Conservation (phyloP, 1,140 invertebrate species). For the Branchinecta lindahli region DNA sequence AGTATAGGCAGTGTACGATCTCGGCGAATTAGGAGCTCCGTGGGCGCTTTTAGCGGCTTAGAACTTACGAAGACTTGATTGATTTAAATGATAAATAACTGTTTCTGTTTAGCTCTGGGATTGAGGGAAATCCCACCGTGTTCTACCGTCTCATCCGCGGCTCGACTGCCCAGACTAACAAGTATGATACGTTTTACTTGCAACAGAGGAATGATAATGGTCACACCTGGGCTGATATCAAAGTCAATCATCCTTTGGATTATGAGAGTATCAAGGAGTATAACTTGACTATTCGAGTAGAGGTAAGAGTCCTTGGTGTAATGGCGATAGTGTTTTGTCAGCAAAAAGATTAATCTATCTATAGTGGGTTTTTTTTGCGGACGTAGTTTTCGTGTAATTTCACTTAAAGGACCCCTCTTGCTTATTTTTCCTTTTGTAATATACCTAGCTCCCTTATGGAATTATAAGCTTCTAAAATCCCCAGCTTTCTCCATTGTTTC, state of each 20-base stretch:
- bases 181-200: conserved; percentile 85
- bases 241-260: conserved; percentile 87
- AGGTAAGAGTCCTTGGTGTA: conserved; percentile 43
- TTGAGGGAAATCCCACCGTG: conserved; percentile 85
- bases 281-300: conserved; percentile 84
- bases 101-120: conserved; percentile 62
- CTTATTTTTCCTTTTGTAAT: too few relatives aligned
- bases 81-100: neutral
- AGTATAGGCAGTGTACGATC: too few relatives aligned
- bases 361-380: conserved; percentile 4
- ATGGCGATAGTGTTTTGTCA: conserved; percentile 13
- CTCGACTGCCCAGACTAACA: conserved; percentile 86
- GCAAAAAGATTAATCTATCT: too few relatives aligned
- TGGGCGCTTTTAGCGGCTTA: too few relatives aligned
- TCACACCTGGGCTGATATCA: conserved; percentile 83
- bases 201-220: conserved; percentile 78
- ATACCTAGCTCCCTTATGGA: too few relatives aligned
- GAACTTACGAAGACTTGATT: too few relatives aligned
- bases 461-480: too few relatives aligned
- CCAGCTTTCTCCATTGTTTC: too few relatives aligned
- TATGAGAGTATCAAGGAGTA: conserved; percentile 91
- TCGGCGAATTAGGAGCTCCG: too few relatives aligned
- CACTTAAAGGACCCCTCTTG: too few relatives aligned
- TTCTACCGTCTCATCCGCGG: conserved; percentile 88
- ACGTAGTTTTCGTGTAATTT: neutral